Conservation (phyloP, 2,888 invertebrate genomes). For the Masnerella sp. region DNA sequence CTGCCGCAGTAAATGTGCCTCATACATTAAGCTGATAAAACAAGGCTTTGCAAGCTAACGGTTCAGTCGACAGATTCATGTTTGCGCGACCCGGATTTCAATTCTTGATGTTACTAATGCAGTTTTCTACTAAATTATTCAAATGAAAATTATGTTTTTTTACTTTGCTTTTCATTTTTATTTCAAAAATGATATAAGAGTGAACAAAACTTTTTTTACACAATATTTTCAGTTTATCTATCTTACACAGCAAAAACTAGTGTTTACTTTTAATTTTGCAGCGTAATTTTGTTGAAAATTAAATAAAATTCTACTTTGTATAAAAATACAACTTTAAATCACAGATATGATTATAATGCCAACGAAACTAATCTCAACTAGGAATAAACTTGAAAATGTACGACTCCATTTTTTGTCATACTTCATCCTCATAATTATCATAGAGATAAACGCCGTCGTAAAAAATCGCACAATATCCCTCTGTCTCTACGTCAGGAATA, state of each 20-base stretch:
- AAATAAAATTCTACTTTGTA: too few species aligned
- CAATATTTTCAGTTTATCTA: too few species aligned
- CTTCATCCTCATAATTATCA: slow-evolving; percentile 22
- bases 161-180: too few species aligned
- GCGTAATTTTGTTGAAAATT: too few species aligned
- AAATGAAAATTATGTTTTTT: slow-evolving; percentile 26
- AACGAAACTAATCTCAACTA: too few species aligned
- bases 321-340: too few species aligned
- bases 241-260: too few species aligned
- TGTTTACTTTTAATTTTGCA: too few species aligned
- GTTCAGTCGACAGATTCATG: slow-evolving; percentile 40
- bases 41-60: slow-evolving; percentile 52
- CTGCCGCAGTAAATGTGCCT: slow-evolving; percentile 45
- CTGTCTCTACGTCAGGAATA: slow-evolving; percentile 14
- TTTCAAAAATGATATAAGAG: too few species aligned
- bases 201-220: too few species aligned
- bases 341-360: too few species aligned
- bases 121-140: slow-evolving; percentile 24
- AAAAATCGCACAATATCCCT: slow-evolving; percentile 5
- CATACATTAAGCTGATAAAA: slow-evolving; percentile 56
- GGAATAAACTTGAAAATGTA: not conserved
- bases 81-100: slow-evolving; percentile 52
- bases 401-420: not conserved
- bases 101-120: slow-evolving; percentile 44
- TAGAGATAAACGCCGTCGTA: slow-evolving; percentile 22